These are phyloP conservation scores for Nanorana parkeri DNA, from an alignment of 2,113 vertebrate species.

Conservation along the genomic window DNA sequence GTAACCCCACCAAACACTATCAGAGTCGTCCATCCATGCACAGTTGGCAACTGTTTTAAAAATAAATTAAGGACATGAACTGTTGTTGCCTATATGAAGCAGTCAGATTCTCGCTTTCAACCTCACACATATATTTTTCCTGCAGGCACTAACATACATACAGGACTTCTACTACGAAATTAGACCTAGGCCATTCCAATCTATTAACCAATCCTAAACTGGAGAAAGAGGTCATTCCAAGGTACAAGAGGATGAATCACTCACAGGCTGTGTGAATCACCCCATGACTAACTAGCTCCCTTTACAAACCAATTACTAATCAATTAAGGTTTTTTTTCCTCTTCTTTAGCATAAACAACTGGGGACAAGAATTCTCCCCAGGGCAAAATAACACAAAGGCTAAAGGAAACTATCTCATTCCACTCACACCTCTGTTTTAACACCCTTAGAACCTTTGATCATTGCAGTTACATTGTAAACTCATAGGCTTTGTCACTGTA, in stretches of 20 bases:
- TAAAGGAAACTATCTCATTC: not conserved
- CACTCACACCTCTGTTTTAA: not conserved
- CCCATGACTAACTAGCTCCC: constrained; percentile 29
- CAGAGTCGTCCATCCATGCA: no score
- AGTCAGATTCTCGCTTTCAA: no score
- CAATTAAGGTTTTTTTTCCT: constrained; percentile 33
- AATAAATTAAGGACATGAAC: no score
- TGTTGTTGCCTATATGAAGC: no score
- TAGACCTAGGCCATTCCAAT: no score
- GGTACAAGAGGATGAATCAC: constrained; percentile 6
- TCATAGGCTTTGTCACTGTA: not conserved
- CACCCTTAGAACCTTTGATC: not conserved
- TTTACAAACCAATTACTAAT: constrained; percentile 53
- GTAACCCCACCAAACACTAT: no score
- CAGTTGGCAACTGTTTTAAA: no score
- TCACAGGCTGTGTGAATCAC: not conserved
- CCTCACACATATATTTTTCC: no score
- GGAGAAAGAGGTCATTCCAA: not conserved
- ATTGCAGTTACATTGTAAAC: not conserved
- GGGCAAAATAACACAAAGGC: not conserved
- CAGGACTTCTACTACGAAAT: no score
- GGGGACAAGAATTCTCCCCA: constrained; percentile 25
- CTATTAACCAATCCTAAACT: not conserved
- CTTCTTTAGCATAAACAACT: constrained; percentile 42
- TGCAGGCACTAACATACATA: no score